phyloP scores from a whole-genome alignment of 2,113 vertebrate species.

The Scalopus aquaticus region DNA sequence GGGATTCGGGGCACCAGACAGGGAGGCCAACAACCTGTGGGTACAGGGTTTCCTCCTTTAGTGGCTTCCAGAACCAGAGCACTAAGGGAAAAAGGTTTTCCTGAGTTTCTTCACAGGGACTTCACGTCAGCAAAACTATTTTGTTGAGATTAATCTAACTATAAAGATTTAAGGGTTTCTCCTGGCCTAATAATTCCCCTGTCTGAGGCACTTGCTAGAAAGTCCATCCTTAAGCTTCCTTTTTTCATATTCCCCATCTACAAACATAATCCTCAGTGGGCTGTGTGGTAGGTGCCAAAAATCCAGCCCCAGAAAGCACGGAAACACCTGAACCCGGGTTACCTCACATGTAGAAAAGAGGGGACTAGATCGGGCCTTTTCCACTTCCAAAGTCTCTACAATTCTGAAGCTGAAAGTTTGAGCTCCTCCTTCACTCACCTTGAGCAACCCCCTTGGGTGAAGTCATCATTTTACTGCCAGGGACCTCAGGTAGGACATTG shows the following conservation, averaged over 20 bases:
- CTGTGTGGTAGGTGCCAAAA: neutral
- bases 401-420: neutral
- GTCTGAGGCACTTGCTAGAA: neutral
- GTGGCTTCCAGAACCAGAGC: neutral
- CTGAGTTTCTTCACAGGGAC: neutral
- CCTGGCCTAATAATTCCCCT: neutral
- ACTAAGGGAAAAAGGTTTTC: neutral
- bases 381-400: neutral
- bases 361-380: neutral
- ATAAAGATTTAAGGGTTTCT: constrained; percentile 16
- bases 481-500: neutral
- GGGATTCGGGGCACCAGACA: neutral
- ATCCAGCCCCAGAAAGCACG: neutral
- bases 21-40: neutral
- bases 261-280: neutral
- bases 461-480: neutral
- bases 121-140: neutral
- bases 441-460: neutral
- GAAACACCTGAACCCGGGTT: neutral
- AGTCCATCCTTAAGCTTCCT: neutral
- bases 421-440: neutral
- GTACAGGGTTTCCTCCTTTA: neutral
- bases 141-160: neutral
- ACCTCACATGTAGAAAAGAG: neutral
- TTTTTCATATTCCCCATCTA: neutral